phyloP scores from a whole-genome alignment of 2,797 vertebrate species.

The Merluccius polli region DNA sequence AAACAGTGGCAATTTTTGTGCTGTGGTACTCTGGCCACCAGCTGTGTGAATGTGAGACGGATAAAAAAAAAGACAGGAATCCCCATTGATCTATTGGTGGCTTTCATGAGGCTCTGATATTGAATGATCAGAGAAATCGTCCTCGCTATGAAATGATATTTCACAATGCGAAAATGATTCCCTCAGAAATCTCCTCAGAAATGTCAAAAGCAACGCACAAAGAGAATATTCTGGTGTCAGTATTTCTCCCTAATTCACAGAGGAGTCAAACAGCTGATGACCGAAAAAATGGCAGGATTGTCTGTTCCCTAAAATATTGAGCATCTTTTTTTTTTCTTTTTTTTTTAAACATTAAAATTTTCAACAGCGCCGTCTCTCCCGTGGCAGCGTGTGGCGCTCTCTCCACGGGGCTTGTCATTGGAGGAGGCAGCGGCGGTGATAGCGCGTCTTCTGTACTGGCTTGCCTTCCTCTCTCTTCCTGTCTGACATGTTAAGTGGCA shows the following conservation, averaged over 20 bases:
- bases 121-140: conserved; percentile 59
- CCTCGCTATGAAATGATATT: conserved; percentile 60
- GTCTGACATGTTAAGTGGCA: conserved; percentile 69
- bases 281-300: conserved; percentile 56
- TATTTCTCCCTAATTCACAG: conserved; percentile 66
- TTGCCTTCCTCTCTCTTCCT: conserved; percentile 61
- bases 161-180: conserved; percentile 59
- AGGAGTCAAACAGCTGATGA: conserved; percentile 67
- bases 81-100: conserved; percentile 63
- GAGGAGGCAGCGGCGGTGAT: conserved; percentile 50
- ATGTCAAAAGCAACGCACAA: conserved; percentile 58
- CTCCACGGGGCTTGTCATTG: conserved; percentile 67
- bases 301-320: conserved; percentile 61
- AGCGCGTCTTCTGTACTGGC: conserved; percentile 42
- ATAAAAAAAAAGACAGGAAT: conserved; percentile 56
- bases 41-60: conserved; percentile 44
- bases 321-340: conserved; percentile 72
- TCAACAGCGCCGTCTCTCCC: conserved; percentile 65
- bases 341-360: conserved; percentile 79
- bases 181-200: conserved; percentile 53
- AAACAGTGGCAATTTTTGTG: conserved; percentile 25
- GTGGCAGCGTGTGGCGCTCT: conserved; percentile 46
- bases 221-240: conserved; percentile 69
- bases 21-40: conserved; percentile 49
- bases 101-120: conserved; percentile 62